Percentiles rank a stretch among this genome's conserved stretches.
Conservation (phyloP, 2,888 invertebrate species). For the Drosophila yooni region DNA sequence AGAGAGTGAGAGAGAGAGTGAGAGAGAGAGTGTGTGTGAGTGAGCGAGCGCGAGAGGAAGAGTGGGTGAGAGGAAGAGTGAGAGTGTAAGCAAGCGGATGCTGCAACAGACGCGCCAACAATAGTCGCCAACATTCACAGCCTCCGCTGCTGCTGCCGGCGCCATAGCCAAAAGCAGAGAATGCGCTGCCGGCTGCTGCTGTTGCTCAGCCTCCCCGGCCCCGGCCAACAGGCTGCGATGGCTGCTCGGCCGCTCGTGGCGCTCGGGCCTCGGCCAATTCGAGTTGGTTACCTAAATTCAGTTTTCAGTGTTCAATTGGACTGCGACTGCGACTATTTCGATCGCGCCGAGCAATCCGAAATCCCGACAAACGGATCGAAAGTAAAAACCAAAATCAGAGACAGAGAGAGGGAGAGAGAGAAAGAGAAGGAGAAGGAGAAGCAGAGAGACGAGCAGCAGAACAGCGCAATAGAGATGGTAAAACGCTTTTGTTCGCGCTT, state of each 20-base stretch:
- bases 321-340: constrained; percentile 73
- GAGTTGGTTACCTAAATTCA: constrained; percentile 82
- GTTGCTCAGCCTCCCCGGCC: constrained; percentile 59
- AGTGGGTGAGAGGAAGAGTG: not conserved
- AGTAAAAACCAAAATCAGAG: constrained; percentile 31
- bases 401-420: constrained; percentile 1
- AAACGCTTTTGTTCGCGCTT: constrained; percentile 68
- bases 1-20: not conserved
- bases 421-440: not conserved
- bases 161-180: constrained; percentile 21
- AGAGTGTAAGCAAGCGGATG: not conserved
- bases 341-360: constrained; percentile 42
- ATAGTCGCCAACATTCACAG: not conserved
- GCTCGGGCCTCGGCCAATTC: constrained; percentile 78
- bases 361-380: constrained; percentile 70
- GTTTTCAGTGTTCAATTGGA: constrained; percentile 81
- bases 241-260: constrained; percentile 73
- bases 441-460: constrained; percentile 14
- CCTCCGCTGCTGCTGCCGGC: constrained; percentile 15
- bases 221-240: constrained; percentile 76
- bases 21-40: not conserved
- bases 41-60: not conserved
- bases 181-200: constrained; percentile 50
- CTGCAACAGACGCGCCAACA: constrained; percentile 14
- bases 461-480: constrained; percentile 41